A percentile compares a stretch with the other conserved stretches of the same genome.
phyloP scores from a whole-genome alignment of 2,888 invertebrate species.

The Salticus scenicus region DNA sequence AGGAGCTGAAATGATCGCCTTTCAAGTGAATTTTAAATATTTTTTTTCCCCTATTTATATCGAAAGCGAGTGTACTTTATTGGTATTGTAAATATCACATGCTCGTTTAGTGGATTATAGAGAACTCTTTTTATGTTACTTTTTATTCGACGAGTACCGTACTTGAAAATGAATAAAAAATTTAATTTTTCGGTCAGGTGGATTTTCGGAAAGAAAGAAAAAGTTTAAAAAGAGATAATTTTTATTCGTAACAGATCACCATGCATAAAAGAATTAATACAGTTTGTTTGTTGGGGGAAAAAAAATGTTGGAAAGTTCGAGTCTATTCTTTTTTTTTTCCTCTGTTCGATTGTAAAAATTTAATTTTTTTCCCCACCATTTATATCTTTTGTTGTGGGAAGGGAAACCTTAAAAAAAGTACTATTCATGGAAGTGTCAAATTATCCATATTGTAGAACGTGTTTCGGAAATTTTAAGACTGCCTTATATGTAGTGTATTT shows the following conservation, averaged over 20 bases:
- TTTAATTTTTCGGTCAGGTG: not conserved
- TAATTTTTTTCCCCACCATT: too few species aligned
- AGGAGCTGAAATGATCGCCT: not conserved
- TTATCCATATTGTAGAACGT: too few species aligned
- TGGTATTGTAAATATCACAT: conserved; percentile 7
- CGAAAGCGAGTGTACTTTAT: not conserved
- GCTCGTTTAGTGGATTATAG: not conserved
- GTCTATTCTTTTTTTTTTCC: too few species aligned
- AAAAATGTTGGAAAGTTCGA: too few species aligned
- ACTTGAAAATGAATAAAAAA: too few species aligned
- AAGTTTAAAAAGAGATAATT: not conserved
- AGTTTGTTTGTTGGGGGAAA: too few species aligned
- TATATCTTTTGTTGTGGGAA: too few species aligned
- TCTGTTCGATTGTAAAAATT: too few species aligned
- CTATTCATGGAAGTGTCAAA: too few species aligned
- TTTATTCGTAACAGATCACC: not conserved
- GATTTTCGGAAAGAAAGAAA: not conserved
- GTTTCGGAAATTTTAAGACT: too few species aligned
- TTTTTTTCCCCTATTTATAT: not conserved
- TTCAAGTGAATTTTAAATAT: conserved; percentile 21
- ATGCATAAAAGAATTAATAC: not conserved
- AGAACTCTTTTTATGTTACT: not conserved
- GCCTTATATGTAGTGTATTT: too few species aligned
- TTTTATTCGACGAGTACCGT: not conserved
- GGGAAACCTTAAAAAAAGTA: too few species aligned